phyloP scores from a whole-genome alignment of 2,888 invertebrate genomes.

The Ennomos quercinarius region DNA sequence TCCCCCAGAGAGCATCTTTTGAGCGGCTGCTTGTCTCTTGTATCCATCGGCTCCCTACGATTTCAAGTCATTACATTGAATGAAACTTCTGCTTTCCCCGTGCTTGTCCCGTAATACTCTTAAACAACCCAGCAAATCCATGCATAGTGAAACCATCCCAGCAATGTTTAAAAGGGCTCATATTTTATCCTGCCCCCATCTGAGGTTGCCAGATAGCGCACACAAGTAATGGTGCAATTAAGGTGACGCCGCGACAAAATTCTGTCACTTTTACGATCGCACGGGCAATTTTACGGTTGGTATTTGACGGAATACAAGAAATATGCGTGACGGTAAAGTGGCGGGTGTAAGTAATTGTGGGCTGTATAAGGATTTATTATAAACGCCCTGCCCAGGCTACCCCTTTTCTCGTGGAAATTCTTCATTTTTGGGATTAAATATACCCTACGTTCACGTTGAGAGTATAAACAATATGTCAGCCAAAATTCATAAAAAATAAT shows the following conservation, averaged over 20 bases:
- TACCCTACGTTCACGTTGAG: too few relatives aligned
- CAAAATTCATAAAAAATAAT: too few relatives aligned
- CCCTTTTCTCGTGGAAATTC: conserved; percentile 1
- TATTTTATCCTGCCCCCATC: conserved; percentile 33
- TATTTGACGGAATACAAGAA: conserved; percentile 36
- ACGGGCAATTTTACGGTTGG: conserved; percentile 35
- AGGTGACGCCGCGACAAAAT: conserved; percentile 45
- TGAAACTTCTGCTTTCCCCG: too few relatives aligned
- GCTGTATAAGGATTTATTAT: conserved; percentile 24
- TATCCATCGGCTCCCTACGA: too few relatives aligned
- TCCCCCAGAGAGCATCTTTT: too few relatives aligned
- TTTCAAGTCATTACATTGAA: too few relatives aligned
- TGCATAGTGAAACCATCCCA: conserved; percentile 18
- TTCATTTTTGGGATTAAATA: too few relatives aligned
- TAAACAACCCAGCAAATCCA: conserved; percentile 5
- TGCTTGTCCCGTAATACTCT: too few relatives aligned
- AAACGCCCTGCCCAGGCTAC: background rate
- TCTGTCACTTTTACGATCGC: conserved; percentile 43
- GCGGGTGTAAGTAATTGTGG: conserved; percentile 29
- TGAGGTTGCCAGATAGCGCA: conserved; percentile 41
- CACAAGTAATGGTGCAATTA: conserved; percentile 46
- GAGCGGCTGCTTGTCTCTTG: too few relatives aligned
- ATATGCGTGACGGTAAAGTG: conserved; percentile 25
- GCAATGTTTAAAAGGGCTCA: conserved; percentile 31
- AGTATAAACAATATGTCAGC: too few relatives aligned